A percentile compares a stretch with the other conserved stretches of the same genome.
Evolutionary conservation across 2,797 vertebrate genomes (phyloP).

Genomic region (Sciurus carolinensis): DNA sequence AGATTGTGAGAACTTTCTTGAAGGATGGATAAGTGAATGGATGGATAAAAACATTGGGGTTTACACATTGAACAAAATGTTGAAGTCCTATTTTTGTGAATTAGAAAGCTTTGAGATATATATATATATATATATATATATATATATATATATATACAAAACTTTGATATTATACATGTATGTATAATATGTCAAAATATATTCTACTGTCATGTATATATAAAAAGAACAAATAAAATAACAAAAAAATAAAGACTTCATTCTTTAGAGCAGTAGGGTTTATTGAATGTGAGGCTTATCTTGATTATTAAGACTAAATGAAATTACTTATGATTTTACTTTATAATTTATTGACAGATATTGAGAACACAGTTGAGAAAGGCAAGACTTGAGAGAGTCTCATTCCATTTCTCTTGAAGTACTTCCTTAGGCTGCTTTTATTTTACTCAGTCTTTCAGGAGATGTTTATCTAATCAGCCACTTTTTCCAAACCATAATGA

Average conservation of each 20-base stretch:
- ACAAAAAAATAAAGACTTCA: background rate
- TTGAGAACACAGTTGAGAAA: background rate
- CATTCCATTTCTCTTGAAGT: background rate
- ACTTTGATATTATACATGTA: background rate
- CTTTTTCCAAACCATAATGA: background rate
- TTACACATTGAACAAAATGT: background rate
- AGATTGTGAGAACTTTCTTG: background rate
- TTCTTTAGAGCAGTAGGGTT: background rate
- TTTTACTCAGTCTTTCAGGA: background rate
- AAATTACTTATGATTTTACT: background rate
- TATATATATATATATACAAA: too few relatives aligned
- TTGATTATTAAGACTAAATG: constrained; percentile 5
- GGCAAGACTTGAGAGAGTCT: background rate
- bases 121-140: too few relatives aligned
- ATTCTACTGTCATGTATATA: too few relatives aligned
- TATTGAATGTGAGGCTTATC: background rate
- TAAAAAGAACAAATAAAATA: too few relatives aligned
- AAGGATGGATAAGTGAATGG: background rate
- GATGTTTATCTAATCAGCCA: constrained; percentile 44
- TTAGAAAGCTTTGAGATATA: background rate
- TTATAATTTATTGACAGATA: constrained; percentile 16
- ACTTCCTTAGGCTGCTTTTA: background rate
- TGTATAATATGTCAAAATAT: too few relatives aligned
- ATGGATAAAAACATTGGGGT: background rate
- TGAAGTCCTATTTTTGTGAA: background rate